Percentiles rank a stretch among this genome's conserved stretches.
These are phyloP conservation scores for Pelecanoides urinatrix DNA, from an alignment of 2,113 vertebrate genomes.

Conservation along the genomic window DNA sequence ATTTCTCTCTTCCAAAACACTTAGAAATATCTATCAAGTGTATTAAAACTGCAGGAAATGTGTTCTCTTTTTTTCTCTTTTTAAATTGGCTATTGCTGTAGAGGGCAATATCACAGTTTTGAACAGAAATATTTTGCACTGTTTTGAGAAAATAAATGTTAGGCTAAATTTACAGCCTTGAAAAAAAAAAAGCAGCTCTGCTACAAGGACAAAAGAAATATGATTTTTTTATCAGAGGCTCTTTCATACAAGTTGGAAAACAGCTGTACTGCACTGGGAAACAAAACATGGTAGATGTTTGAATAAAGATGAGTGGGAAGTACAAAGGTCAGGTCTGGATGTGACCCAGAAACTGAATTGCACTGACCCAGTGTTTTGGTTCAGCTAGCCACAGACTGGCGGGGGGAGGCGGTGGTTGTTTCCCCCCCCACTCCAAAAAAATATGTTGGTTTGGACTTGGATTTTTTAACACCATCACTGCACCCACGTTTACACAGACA, in stretches of 20 bases:
- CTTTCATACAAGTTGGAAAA: neutral
- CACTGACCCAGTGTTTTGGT: neutral
- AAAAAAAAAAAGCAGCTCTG: neutral
- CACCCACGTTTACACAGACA: neutral
- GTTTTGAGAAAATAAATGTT: neutral
- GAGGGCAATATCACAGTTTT: neutral
- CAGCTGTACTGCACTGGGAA: neutral
- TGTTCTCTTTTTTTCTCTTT: neutral
- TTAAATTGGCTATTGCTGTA: neutral
- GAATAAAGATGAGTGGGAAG: neutral
- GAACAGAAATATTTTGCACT: neutral
- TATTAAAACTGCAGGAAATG: neutral
- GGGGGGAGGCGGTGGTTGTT: too few relatives aligned
- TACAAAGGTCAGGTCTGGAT: neutral
- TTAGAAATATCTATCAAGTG: fast-evolving
- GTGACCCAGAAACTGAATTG: neutral
- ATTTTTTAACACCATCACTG: neutral
- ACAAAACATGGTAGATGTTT: neutral
- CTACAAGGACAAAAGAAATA: neutral
- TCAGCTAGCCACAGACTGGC: neutral
- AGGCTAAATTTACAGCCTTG: neutral
- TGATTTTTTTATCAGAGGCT: neutral
- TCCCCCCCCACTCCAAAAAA: too few relatives aligned
- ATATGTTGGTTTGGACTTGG: neutral
- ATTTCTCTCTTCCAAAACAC: neutral